Percentiles rank a stretch among this genome's conserved stretches.
These are phyloP conservation scores for Leptopilina syphax DNA, from an alignment of 2,888 invertebrate genomes.

Conservation along the genomic window DNA sequence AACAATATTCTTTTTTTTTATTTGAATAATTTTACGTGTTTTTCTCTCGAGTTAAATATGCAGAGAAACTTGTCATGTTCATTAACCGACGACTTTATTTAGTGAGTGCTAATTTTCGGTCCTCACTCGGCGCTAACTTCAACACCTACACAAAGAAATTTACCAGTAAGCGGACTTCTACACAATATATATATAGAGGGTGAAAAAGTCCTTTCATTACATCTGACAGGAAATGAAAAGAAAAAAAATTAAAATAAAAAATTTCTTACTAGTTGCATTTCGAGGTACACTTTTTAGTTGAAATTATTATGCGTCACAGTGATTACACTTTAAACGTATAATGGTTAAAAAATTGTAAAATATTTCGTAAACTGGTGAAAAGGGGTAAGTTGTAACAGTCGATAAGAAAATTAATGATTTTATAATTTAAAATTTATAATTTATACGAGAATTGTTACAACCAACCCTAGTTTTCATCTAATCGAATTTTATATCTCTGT, in stretches of 20 bases:
- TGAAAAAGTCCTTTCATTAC: constrained; percentile 1
- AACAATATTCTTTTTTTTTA: not conserved
- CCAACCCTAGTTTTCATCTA: too few species aligned
- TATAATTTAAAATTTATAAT: too few species aligned
- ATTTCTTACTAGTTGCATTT: not conserved
- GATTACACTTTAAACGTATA: too few species aligned
- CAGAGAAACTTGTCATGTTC: not conserved
- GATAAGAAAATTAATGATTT: too few species aligned
- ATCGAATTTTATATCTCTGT: too few species aligned
- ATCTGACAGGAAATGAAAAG: not conserved
- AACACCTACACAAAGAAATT: constrained; percentile 7
- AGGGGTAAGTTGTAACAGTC: too few species aligned
- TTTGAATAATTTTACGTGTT: constrained; percentile 9
- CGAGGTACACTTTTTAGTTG: not conserved
- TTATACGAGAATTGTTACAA: too few species aligned
- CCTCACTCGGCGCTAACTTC: constrained; percentile 4
- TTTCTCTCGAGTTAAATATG: constrained; percentile 6
- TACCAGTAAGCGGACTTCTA: not conserved
- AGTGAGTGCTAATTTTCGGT: constrained; percentile 6
- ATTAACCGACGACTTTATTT: not conserved
- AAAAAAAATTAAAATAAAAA: not conserved
- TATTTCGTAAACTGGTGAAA: too few species aligned
- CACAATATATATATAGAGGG: not conserved
- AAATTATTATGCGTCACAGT: not conserved
- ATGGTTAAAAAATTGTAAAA: too few species aligned